Percentiles rank a stretch among this genome's conserved stretches.
phyloP scores from a whole-genome alignment of 2,113 vertebrate species.

The Pycnonotus jocosus region DNA sequence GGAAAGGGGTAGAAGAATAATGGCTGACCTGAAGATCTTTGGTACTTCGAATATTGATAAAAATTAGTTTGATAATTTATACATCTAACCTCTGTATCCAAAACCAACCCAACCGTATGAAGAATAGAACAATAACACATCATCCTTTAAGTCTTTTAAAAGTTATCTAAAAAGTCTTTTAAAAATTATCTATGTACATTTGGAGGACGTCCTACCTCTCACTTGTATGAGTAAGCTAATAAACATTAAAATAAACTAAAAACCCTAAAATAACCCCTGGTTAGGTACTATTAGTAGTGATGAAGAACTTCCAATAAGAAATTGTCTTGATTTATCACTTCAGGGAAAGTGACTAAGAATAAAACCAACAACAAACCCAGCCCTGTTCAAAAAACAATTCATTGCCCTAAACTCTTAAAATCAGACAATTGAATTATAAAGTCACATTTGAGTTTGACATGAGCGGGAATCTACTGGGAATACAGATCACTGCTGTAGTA shows the following conservation, averaged over 20 bases:
- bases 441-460: not conserved
- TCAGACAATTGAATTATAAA: not conserved
- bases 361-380: not conserved
- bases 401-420: not conserved
- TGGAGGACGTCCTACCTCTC: not conserved
- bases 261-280: not conserved
- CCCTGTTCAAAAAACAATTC: fast-evolving
- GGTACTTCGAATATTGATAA: not conserved
- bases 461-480: not conserved
- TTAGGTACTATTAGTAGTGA: not conserved
- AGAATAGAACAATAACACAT: not conserved
- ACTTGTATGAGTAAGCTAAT: not conserved
- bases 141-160: not conserved
- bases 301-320: not conserved
- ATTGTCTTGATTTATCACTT: not conserved
- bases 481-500: not conserved
- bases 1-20: not conserved
- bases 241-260: not conserved
- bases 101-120: not conserved
- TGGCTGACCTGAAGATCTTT: not conserved
- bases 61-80: not conserved
- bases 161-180: not conserved
- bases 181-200: not conserved
- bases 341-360: not conserved
- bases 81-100: not conserved